Percentiles rank a stretch among this genome's conserved stretches.
These are phyloP conservation scores for Drepanosiphum platanoidis DNA, from an alignment of 2,888 invertebrate genomes.

Conservation along the genomic window DNA sequence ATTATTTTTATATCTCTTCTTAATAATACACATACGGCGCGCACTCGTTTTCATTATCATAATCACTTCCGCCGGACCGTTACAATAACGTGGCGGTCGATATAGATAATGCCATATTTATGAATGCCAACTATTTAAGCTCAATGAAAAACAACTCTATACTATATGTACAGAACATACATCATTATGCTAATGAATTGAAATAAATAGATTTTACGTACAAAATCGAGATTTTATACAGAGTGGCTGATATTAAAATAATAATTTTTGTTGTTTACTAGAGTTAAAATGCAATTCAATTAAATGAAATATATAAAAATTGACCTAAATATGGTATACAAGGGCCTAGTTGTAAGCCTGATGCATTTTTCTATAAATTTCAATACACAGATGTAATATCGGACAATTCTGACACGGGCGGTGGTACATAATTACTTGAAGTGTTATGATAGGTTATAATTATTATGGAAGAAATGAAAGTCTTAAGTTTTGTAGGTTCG, in stretches of 20 bases:
- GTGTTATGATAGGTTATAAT: too few relatives aligned
- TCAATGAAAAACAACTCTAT: constrained; percentile 40
- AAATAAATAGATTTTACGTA: neutral
- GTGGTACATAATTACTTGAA: too few relatives aligned
- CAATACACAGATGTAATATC: too few relatives aligned
- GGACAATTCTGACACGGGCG: too few relatives aligned
- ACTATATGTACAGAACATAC: too few relatives aligned
- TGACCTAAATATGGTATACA: too few relatives aligned
- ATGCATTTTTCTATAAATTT: too few relatives aligned
- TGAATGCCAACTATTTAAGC: constrained; percentile 29
- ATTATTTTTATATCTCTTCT: neutral
- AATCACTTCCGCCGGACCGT: constrained; percentile 53
- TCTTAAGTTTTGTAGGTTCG: too few relatives aligned
- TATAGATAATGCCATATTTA: constrained; percentile 45
- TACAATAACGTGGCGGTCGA: neutral
- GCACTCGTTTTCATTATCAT: constrained; percentile 29
- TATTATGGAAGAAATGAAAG: too few relatives aligned
- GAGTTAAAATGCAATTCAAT: neutral
- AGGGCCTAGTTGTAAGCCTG: too few relatives aligned
- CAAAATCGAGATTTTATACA: constrained; percentile 18
- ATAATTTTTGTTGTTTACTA: neutral
- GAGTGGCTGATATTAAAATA: too few relatives aligned
- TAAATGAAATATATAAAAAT: too few relatives aligned
- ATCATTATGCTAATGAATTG: constrained; percentile 11
- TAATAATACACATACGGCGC: neutral